A percentile compares a stretch with the other conserved stretches of the same genome.
Conservation (phyloP, 2,113 vertebrate species). For the Aramus guarauna region DNA sequence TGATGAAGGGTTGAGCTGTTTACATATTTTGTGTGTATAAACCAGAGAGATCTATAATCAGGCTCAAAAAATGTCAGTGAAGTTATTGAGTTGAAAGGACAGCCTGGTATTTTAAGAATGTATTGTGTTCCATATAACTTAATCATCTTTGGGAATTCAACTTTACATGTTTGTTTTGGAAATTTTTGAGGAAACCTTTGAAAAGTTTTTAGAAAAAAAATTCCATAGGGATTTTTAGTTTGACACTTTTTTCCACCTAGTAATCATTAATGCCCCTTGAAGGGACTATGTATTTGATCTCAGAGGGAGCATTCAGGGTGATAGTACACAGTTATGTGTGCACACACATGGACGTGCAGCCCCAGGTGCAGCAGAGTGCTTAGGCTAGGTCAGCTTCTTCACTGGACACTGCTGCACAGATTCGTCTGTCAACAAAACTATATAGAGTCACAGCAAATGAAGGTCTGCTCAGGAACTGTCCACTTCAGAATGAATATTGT, state of each 20-base stretch:
- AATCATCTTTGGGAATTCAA: neutral
- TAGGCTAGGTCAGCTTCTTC: neutral
- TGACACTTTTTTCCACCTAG: neutral
- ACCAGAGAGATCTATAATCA: neutral
- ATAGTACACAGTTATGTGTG: rapidly evolving
- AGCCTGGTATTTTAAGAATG: neutral
- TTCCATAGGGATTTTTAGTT: neutral
- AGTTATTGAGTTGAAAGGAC: neutral
- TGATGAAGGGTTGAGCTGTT: neutral
- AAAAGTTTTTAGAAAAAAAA: neutral
- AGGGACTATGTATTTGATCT: neutral
- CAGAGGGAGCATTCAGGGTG: neutral
- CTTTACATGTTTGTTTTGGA: neutral
- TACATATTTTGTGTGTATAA: neutral
- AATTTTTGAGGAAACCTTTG: no score
- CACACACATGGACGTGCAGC: rapidly evolving
- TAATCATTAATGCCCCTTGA: neutral
- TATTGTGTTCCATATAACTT: neutral
- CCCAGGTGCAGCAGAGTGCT: neutral
- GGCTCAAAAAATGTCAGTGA: neutral
- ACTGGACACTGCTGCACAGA: neutral
- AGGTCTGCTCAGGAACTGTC: neutral
- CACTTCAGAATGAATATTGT: neutral
- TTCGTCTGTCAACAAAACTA: neutral
- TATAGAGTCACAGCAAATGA: neutral